Base-by-base conservation (phyloP, 2,113 vertebrate species). In the Aplodontia rufa region DNA sequence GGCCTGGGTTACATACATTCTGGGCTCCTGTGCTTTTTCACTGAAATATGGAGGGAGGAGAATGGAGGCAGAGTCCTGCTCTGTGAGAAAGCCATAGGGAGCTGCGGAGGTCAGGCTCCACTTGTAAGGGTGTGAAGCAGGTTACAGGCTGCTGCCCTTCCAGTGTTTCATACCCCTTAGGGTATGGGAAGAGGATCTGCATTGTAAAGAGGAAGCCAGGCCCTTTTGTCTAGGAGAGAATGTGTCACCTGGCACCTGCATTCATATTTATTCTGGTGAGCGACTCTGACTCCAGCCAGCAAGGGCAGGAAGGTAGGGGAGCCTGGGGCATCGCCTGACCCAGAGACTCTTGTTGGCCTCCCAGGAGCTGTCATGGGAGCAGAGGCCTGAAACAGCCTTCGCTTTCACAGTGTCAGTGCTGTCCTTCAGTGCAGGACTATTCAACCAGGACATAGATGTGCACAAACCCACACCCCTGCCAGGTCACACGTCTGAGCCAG, bases 381-480 rank as follows among this genome's bases (percentile, higher is more conserved):
- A 45, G 51, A 88, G 86, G 68, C 11, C 17, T 0, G 0, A 30
- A 55, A 17, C 3, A 3, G 80, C 5, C 45, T 72, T 37, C 42
- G 40, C 28, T 64, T 75, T 42, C 26, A 5, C 12, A 24, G 2
- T 2, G 10, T 51, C 12, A 11, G 30, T 32, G 32, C 42, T 42
- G 74, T 14, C 14, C 20, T 6, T 76, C 47, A 26, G 26, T 14
- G 35, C 28, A 2, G 20, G 22, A 30, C 60, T 42, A 28, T 6
- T 19, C 30, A 14, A 6, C 47, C 32, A 24, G 26, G 69, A 40
- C 40, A 7, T 2, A 35, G 13, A 3, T 6, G 35, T 5, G 10
- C 20, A 53, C n/a, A 55, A 1, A 68, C 12, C 22, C 45, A 22
- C 0, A 0, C n/a, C 1, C 1, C 24, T 16, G 19, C 37, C 26